phyloP scores from a whole-genome alignment of 2,113 vertebrate genomes.

The Xiphorhynchus elegans region DNA sequence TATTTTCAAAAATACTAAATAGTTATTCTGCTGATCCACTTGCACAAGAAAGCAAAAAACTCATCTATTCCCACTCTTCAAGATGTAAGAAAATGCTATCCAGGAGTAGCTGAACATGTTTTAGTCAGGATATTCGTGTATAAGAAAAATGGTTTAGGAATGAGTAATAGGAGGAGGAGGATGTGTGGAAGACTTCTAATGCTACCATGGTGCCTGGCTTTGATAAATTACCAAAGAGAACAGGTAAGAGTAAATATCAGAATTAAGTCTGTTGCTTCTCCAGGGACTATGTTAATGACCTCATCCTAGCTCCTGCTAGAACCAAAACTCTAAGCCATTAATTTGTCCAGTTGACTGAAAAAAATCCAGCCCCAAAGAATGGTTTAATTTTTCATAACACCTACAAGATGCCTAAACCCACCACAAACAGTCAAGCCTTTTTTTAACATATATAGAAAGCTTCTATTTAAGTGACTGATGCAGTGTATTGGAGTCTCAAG shows the following conservation, averaged over 20 bases:
- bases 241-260: slow-evolving; percentile 5
- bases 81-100: neutral
- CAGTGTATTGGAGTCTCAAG: neutral
- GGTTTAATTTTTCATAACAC: slow-evolving; percentile 59
- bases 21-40: slow-evolving; percentile 14
- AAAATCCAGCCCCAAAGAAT: slow-evolving; percentile 27
- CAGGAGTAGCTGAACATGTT: neutral
- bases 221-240: slow-evolving; percentile 22
- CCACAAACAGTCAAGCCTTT: neutral
- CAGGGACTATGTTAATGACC: neutral
- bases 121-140: neutral
- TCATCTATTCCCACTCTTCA: neutral
- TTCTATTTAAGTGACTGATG: slow-evolving; percentile 31
- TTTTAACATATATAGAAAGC: slow-evolving; percentile 18
- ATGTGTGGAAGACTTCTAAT: neutral
- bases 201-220: neutral
- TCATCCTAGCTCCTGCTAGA: neutral
- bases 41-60: slow-evolving; percentile 32
- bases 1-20: neutral
- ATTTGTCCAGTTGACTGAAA: neutral
- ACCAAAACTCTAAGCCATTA: slow-evolving; percentile 44
- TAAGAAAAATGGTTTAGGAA: neutral
- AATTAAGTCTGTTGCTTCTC: slow-evolving; percentile 26
- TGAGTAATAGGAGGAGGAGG: neutral
- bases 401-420: slow-evolving; percentile 6